These are phyloP conservation scores for Crotalus viridis DNA, from an alignment of 2,113 vertebrate species.

Conservation along the genomic window DNA sequence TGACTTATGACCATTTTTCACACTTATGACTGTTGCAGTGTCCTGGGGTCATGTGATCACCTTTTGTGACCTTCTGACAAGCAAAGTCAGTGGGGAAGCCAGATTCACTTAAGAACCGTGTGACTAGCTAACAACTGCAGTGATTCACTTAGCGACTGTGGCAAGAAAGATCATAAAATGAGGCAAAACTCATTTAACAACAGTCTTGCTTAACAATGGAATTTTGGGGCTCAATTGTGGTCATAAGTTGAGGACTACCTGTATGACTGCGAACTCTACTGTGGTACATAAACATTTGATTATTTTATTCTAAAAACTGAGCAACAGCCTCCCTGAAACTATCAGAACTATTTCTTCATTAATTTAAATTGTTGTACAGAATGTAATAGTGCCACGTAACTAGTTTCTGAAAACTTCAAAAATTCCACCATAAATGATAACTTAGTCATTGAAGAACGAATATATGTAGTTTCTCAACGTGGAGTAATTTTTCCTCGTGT, in stretches of 20 bases:
- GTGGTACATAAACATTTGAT: not conserved
- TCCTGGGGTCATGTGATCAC: not conserved
- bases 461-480: not conserved
- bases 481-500: not conserved
- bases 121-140: not conserved
- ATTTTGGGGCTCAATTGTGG: not conserved
- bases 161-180: not conserved
- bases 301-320: not conserved
- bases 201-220: not conserved
- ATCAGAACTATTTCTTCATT: not conserved
- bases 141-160: not conserved
- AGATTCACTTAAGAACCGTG: not conserved
- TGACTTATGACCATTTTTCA: not conserved
- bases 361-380: not conserved
- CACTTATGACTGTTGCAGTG: not conserved
- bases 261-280: not conserved
- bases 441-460: not conserved
- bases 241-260: not conserved
- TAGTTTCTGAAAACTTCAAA: not conserved
- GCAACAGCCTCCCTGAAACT: not conserved
- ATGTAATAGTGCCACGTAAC: not conserved
- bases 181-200: not conserved
- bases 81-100: not conserved
- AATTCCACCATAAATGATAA: not conserved
- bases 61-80: not conserved